phyloP scores from a whole-genome alignment of 2,888 invertebrate species.

The Alitta virens region DNA sequence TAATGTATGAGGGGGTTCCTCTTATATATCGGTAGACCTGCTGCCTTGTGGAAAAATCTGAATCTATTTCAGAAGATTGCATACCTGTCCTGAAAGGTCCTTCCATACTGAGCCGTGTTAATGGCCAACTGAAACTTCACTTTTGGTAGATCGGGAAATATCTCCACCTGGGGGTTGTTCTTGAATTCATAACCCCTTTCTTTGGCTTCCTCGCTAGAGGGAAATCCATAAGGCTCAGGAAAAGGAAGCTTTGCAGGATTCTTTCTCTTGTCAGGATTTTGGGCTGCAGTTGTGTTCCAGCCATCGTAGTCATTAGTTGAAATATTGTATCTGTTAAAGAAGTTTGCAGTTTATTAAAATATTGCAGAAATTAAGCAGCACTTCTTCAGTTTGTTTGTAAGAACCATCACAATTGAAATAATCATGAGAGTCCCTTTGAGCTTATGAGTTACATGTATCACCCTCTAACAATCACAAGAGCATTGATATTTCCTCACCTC shows the following conservation, averaged over 20 bases:
- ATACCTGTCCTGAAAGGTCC: conserved; percentile 56
- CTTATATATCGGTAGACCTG: no score
- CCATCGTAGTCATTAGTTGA: conserved; percentile 53
- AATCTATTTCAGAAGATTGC: no score
- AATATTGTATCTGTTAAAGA: conserved; percentile 50
- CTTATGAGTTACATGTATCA: not conserved
- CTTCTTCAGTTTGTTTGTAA: no score
- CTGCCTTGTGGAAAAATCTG: no score
- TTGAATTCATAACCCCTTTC: conserved; percentile 48
- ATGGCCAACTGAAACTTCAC: conserved; percentile 49
- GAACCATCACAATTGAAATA: not conserved
- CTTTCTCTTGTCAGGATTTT: conserved; percentile 30
- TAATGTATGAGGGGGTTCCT: no score
- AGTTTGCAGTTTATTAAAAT: no score
- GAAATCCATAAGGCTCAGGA: conserved; percentile 36
- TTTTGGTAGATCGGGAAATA: conserved; percentile 42
- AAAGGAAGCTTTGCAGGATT: conserved; percentile 36
- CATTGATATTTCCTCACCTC: conserved; percentile 43
- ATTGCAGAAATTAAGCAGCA: no score
- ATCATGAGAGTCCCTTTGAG: not conserved
- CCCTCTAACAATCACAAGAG: not conserved
- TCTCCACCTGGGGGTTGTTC: conserved; percentile 49
- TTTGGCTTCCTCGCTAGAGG: conserved; percentile 31
- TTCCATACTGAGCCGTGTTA: conserved; percentile 55
- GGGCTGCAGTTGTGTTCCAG: conserved; percentile 41